Base-by-base conservation (phyloP, 2,113 vertebrate species). In the Onychostoma macrolepis region DNA sequence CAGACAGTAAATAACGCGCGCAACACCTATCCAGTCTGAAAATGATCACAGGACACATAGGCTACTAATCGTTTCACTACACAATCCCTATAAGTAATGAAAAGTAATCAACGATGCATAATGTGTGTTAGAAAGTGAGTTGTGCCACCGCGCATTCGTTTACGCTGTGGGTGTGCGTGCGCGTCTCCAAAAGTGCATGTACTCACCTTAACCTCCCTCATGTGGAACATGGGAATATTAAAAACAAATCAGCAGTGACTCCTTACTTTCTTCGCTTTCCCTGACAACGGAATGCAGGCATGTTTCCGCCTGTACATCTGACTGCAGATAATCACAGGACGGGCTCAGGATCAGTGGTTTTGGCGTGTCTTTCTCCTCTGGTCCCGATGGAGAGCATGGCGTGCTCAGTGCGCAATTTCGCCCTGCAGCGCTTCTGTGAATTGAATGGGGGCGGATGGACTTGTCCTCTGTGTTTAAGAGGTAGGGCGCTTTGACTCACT, bases 151-250 rank as follows among this genome's bases (percentile, higher is more conserved):
- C 33, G 33, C 12, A 26, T 80, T 80, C 41, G n/a, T 8, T 12
- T 30, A 28, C 72, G 53, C 41, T 28, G 71, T 28, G 53, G 76
- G 41, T 69, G 33, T 56, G 41, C 30, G 26, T 61, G 78, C 63
- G 76, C 85, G 43, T 45, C 38, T 15, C 17, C 33, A 12, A 56
- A 43, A 48, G 38, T 26, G 28, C 43, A 28, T 30, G 8, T 36
- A 61, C 86, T 88, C 83, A 90, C 90, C 86, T 89, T 87, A 53
- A 45, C 33, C 76, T 90, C 85, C 90, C 89, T 90, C 90, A 90
- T 90, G 88, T 90, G 90, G 90, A 89, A 87, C 84, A 88, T 84
- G 76, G 43, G 85, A 81, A 81, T 26, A 80, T 87, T 80, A 83
- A 80, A 45, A 61, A 36, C 28, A 77, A 75, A 63, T 77, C 71